Evolutionary conservation across 1,140 invertebrate genomes (phyloP), one percentile per base, ranked within the genome.

Genomic region (Octopus sinensis): DNA sequence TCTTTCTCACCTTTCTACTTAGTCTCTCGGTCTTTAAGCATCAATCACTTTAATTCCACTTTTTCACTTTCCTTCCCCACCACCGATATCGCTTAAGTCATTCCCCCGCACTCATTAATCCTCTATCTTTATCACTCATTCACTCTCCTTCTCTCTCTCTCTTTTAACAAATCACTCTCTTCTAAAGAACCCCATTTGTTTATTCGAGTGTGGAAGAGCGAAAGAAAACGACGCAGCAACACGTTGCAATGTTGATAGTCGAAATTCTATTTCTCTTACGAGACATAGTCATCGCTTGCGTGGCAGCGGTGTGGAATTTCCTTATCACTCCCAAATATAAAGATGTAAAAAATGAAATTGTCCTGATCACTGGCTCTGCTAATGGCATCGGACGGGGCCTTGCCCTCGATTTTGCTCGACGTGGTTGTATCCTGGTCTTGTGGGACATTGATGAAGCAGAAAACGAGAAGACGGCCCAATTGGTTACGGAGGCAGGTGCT

Each of bases 371-470:
- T 0, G 97, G 97, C 54, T 82, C 86, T 43, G 88, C 85, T 12
- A 95, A 94, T 9, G 97, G 96, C 4, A 94, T 98, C 12, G 97
- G 97, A 30, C 92, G 95, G 81, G 92, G 95, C 76, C 90, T 98
- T 76, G 94, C 96, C 0, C 88, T 95, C 0, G 94, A 94, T 86
- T 93, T 97, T 82, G 95, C 95, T n/a, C 93, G 94, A 84, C 91
- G 95, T 13, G 95, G 95, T 82, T 94, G 95, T 53, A 94, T 92
- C 81, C 93, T 97, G 12, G 94, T 98, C 13, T 92, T 96, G 53
- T 98, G 96, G 96, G 97, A 98, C 91, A 93, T 97, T 79, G 96
- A 96, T 89, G 93, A 94, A 90, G 92, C 93, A 91, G 94, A 93
- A 80, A 93, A 96, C 83, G 92, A 94, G 81, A 94, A 95, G 86